Evolutionary conservation across 2,113 vertebrate species (phyloP).

Genomic region (Cynocephalus volans): DNA sequence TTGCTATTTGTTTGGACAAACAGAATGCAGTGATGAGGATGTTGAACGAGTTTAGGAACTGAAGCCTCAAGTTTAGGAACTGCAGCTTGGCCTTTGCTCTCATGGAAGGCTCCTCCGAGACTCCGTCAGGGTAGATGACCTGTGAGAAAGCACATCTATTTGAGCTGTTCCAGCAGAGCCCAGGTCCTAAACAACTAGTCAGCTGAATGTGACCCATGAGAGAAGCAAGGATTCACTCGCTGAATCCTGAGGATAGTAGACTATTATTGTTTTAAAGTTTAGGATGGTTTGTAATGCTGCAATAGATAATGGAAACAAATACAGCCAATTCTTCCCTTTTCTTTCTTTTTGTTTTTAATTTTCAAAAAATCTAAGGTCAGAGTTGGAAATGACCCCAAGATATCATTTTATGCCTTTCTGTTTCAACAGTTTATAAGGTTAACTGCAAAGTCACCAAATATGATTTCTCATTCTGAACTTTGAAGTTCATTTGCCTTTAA

Average conservation of each 20-base stretch:
- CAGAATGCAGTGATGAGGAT: background rate
- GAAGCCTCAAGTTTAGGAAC: background rate
- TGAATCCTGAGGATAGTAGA: background rate
- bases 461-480: slow-evolving; percentile 26
- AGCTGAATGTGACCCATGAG: background rate
- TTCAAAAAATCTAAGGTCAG: slow-evolving; percentile 51
- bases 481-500: slow-evolving; percentile 39
- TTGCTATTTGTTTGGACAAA: background rate
- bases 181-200: background rate
- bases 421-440: background rate
- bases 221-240: background rate
- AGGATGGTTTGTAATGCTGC: background rate
- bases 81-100: background rate
- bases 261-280: background rate
- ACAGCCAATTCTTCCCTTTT: background rate
- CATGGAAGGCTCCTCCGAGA: background rate
- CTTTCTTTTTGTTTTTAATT: background rate
- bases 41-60: background rate
- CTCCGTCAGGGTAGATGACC: background rate
- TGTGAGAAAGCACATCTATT: background rate
- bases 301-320: background rate
- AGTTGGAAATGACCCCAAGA: slow-evolving; percentile 21
- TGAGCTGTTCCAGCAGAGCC: background rate
- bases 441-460: slow-evolving; percentile 27
- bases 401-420: background rate